phyloP scores from a whole-genome alignment of 2,797 vertebrate species.

The Sebastes goodei region DNA sequence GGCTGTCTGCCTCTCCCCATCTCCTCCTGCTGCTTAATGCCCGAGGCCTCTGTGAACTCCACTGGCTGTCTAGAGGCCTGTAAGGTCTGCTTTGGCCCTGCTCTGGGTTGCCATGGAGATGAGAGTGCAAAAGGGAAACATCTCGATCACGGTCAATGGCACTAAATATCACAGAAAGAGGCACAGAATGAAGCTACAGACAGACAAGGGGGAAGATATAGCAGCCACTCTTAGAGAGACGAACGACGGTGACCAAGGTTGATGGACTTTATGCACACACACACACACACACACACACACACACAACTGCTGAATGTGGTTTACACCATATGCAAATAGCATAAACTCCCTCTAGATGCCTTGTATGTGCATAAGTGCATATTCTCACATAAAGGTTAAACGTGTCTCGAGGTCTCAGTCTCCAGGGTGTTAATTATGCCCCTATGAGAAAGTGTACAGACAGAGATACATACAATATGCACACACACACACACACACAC shows the following conservation, averaged over 20 bases:
- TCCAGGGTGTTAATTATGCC: constrained; percentile 18
- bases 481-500: neutral
- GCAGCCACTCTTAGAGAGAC: neutral
- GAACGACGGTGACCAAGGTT: neutral
- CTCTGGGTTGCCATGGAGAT: constrained; percentile 51
- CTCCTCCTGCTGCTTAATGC: constrained; percentile 38
- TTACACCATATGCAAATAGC: neutral
- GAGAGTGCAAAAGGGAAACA: constrained; percentile 25
- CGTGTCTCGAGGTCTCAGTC: neutral
- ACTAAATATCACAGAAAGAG: neutral
- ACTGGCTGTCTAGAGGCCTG: constrained; percentile 11
- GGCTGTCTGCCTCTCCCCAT: constrained; percentile 33
- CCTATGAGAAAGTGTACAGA: neutral
- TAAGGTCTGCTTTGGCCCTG: constrained; percentile 12
- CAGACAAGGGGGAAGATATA: neutral
- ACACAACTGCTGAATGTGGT: neutral
- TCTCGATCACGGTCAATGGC: constrained; percentile 30
- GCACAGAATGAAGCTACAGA: neutral
- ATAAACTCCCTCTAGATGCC: neutral
- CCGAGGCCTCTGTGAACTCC: constrained; percentile 36
- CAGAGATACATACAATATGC: neutral
- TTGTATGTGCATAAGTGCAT: neutral
- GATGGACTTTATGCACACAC: neutral
- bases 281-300: neutral
- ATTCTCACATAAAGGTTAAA: neutral